Evolutionary conservation across 2,113 vertebrate species (phyloP).

Genomic region (Forbesichthys papilliferus): DNA sequence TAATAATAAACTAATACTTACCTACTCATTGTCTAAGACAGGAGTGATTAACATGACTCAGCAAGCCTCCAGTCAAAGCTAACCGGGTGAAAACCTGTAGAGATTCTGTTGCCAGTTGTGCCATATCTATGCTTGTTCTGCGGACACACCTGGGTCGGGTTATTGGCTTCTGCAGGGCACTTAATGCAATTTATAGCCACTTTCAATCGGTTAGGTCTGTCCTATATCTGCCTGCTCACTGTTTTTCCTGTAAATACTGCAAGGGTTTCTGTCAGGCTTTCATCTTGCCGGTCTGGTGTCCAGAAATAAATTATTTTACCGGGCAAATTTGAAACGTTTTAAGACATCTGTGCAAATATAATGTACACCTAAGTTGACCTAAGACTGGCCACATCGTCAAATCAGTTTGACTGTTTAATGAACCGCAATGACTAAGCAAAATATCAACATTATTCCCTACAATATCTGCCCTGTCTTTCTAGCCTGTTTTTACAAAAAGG

Average conservation of each 20-base stretch:
- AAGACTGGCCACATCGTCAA: no score
- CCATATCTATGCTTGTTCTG: conserved; percentile 19
- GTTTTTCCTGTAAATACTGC: not conserved
- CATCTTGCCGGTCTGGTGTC: no score
- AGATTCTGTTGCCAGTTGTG: conserved; percentile 25
- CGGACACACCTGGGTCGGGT: conserved; percentile 42
- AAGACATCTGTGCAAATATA: no score
- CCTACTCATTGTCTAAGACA: conserved; percentile 23
- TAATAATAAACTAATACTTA: conserved; percentile 13
- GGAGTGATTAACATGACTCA: conserved; percentile 56
- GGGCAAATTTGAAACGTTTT: no score
- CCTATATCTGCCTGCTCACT: conserved; percentile 4
- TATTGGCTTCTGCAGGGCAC: conserved; percentile 6
- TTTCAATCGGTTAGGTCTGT: conserved; percentile 24
- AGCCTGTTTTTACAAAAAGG: no score
- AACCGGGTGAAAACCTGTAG: conserved; percentile 49
- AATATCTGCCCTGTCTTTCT: no score
- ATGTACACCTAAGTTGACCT: no score
- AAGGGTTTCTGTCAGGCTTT: no score
- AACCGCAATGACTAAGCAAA: no score
- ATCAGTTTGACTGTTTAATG: no score
- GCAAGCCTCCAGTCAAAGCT: conserved; percentile 34
- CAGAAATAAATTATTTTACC: no score
- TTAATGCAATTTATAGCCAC: conserved; percentile 32
- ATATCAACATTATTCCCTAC: no score